Evolutionary conservation across 2,113 vertebrate species (phyloP), one percentile per base, ranked within the genome.

Genomic region (Gallinago paraguaiae): DNA sequence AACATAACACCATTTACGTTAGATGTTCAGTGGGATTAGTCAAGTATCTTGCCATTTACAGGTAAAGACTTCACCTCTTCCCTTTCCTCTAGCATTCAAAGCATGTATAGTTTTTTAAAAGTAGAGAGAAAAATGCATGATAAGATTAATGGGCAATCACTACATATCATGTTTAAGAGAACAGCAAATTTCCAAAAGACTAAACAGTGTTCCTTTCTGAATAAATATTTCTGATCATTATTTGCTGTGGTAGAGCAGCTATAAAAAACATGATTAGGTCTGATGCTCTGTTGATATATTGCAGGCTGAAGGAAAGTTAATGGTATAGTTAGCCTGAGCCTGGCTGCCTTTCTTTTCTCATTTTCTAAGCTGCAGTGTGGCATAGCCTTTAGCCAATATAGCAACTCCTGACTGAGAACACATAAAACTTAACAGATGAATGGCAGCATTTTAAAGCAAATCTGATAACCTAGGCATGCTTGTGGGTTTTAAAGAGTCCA

Each of bases 371-470:
- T 91, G 88, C 85, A 94, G 83, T 60, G 59, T 96, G 92, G 84
- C 94, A 88, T 76, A 96, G 96, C 77, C 97, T 95, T 97, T 89
- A 96, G 96, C 96, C 96, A 97, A 63, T 94, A 94, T 28, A 96
- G 94, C 82, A 96, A 53, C 95, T 97, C 96, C 87, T 53, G 13
- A 51, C 81, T 92, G 97, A 97, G 83, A 69, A 88, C 71, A 88
- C 90, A 97, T 97, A 97, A 97, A 97, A 95, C 72, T 94, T 94
- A 98, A 94, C 85, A 96, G 92, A 97, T 97, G 97, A 98, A 97
- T 96, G 97, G 79, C 97, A 98, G 93, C 77, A 74, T 97, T 98
- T 98, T 93, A 97, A 96, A 97, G 87, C 5, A 82, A 90, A 97
- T 97, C 96, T 97, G 98, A 98, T 98, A 97, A 95, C 84, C 81